Percentiles rank a stretch among this genome's conserved stretches.
phyloP scores from a whole-genome alignment of 2,797 vertebrate species.

The Carduelis carduelis region DNA sequence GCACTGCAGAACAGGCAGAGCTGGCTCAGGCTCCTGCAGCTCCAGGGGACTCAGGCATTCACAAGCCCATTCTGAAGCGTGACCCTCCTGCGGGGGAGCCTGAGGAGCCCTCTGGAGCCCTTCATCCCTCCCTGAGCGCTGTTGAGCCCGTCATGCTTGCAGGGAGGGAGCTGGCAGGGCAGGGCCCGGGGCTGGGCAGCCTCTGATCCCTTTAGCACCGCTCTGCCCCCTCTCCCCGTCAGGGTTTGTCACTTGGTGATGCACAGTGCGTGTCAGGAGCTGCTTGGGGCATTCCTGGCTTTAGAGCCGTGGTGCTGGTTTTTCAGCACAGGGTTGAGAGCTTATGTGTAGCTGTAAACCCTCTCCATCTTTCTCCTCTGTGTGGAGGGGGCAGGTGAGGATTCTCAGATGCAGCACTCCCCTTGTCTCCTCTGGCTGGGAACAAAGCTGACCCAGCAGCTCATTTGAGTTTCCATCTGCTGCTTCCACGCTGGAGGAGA shows the following conservation, averaged over 20 bases:
- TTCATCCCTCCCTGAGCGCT: background rate
- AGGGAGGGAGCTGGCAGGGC: background rate
- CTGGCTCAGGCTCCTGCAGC: background rate
- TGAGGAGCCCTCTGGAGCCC: background rate
- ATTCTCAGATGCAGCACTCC: background rate
- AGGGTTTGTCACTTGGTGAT: accelerated
- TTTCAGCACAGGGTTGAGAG: accelerated
- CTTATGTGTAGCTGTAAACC: background rate
- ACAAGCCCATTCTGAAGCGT: background rate
- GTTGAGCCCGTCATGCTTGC: accelerated
- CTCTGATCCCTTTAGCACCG: background rate
- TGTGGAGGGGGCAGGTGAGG: background rate
- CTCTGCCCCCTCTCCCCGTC: accelerated
- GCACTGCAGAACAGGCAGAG: background rate
- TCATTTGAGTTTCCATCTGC: background rate
- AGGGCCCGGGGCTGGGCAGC: background rate
- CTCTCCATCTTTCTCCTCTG: background rate
- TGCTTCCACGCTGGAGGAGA: background rate
- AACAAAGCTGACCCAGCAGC: slow-evolving; percentile 25
- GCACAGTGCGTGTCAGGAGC: accelerated
- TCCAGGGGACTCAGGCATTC: background rate
- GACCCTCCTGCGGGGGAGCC: background rate
- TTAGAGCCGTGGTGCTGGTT: background rate
- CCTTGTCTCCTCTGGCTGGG: background rate
- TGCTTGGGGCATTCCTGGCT: background rate